Evolutionary conservation across 1,140 invertebrate species (phyloP).

Genomic region (Brachionus calyciflorus): DNA sequence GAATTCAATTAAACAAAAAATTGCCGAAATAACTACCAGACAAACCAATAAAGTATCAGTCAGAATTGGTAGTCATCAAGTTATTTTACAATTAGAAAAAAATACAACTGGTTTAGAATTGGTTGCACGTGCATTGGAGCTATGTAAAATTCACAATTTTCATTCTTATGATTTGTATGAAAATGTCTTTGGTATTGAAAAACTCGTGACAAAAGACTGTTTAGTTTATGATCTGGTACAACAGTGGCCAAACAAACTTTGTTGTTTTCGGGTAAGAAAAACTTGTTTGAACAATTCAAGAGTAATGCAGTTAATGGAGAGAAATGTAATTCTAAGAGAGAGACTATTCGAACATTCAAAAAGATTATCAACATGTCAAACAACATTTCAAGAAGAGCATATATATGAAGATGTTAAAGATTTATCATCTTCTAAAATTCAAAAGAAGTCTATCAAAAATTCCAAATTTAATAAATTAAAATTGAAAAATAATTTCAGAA

Average conservation of each 20-base stretch:
- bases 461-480: not conserved
- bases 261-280: not conserved
- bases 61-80: not conserved
- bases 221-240: not conserved
- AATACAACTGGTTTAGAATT: not conserved
- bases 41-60: not conserved
- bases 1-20: slow-evolving; percentile 18
- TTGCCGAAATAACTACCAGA: not conserved
- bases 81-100: not conserved
- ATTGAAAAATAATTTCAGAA: not conserved
- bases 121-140: not conserved
- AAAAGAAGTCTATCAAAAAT: not conserved
- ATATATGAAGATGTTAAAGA: not conserved
- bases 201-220: not conserved
- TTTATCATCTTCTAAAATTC: not conserved
- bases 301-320: not conserved
- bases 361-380: not conserved
- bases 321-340: not conserved
- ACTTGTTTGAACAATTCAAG: not conserved
- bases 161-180: slow-evolving; percentile 6
- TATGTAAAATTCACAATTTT: slow-evolving; percentile 15
- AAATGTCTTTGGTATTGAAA: slow-evolving; percentile 17
- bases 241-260: not conserved
- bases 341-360: not conserved
- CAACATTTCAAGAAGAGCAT: not conserved